phyloP scores from a whole-genome alignment of 2,888 invertebrate species.

The Eupithecia dodoneata region DNA sequence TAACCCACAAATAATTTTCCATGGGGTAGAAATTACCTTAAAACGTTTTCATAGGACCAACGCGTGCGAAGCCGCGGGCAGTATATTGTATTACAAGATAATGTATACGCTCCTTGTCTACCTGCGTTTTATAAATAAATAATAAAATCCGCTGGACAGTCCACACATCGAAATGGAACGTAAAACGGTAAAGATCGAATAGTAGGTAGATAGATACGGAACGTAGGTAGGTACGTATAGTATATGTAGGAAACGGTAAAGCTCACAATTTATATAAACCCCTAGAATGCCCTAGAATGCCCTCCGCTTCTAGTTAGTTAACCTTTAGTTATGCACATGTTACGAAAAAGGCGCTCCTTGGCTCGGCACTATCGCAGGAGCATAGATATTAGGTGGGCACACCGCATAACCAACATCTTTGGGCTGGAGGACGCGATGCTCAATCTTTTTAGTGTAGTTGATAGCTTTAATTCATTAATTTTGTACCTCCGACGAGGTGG shows the following conservation, averaged over 20 bases:
- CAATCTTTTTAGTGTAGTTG: slow-evolving; percentile 21
- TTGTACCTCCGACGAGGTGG: too few relatives aligned
- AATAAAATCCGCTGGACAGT: background rate
- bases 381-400: slow-evolving; percentile 38
- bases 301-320: slow-evolving; percentile 36
- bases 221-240: too few relatives aligned
- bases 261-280: background rate
- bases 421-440: slow-evolving; percentile 16
- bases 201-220: too few relatives aligned
- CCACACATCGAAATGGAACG: background rate
- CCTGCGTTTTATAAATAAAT: too few relatives aligned
- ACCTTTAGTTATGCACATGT: slow-evolving; percentile 38
- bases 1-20: too few relatives aligned
- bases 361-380: slow-evolving; percentile 29
- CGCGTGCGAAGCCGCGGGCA: too few relatives aligned
- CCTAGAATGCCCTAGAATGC: slow-evolving; percentile 31
- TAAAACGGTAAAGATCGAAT: too few relatives aligned
- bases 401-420: slow-evolving; percentile 31
- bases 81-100: too few relatives aligned
- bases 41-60: too few relatives aligned
- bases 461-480: too few relatives aligned
- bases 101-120: too few relatives aligned
- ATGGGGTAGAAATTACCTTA: too few relatives aligned
- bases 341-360: slow-evolving; percentile 42
- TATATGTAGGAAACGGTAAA: background rate